Percentiles rank a stretch among this genome's conserved stretches.
Evolutionary conservation across 2,113 vertebrate genomes (phyloP).

Genomic region (Prietella phreatophila): DNA sequence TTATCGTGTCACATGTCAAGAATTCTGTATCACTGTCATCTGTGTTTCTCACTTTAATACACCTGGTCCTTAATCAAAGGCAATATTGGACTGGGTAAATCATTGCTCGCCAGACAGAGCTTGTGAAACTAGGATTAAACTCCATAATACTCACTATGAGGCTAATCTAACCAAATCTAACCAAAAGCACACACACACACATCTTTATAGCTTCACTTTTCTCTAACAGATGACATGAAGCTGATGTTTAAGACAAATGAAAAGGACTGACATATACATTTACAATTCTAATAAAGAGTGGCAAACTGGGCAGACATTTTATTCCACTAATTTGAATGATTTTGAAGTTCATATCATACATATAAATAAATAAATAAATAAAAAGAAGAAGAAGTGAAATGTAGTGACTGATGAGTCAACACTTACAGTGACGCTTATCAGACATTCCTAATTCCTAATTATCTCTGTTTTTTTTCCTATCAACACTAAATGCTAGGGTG

Average conservation of each 20-base stretch:
- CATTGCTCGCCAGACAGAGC: slow-evolving; percentile 16
- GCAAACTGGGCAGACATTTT: not conserved
- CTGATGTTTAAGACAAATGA: not conserved
- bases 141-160: not conserved
- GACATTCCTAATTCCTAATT: not conserved
- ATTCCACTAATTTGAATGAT: not conserved
- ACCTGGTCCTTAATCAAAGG: slow-evolving; percentile 43
- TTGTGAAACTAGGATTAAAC: not conserved
- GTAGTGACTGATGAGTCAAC: not conserved
- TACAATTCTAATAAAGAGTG: not conserved
- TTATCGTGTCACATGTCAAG: slow-evolving; percentile 41
- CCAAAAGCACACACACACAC: not conserved
- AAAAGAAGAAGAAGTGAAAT: not conserved
- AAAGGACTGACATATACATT: not conserved
- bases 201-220: not conserved
- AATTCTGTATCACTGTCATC: slow-evolving; percentile 29
- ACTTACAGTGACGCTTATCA: not conserved
- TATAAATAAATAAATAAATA: not conserved
- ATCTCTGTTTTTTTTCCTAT: not conserved
- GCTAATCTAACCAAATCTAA: not conserved
- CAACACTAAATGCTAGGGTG: not conserved
- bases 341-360: not conserved
- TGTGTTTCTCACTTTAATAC: slow-evolving; percentile 35
- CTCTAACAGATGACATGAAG: not conserved
- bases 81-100: slow-evolving; percentile 13